Base-by-base conservation (phyloP, 2,888 invertebrate genomes). In the Bedellia somnulentella region DNA sequence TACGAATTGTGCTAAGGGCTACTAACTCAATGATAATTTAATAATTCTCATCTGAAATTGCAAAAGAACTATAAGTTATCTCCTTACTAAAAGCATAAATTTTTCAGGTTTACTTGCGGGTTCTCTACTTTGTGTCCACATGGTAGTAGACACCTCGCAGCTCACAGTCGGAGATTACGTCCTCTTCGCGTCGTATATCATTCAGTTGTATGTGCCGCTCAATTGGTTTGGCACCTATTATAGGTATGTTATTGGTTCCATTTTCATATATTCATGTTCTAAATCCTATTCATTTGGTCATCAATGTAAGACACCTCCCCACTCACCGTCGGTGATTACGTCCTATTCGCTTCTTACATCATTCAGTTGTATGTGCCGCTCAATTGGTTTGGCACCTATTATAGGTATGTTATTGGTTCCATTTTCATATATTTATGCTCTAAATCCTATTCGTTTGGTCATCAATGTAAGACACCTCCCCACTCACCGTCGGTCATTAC, bases 161-260 rank as follows among this genome's bases (percentile, higher is more conserved):
- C 71, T 96, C 15, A 91, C 91, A 0, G 89, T 96, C 9, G 98
- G 99, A 15, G 96, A 97, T 56, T 99, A 96, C 57, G 94, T 96
- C 1, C 80, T 99, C 11, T 98, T 97, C 66, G 89, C 94, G 1
- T 89, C 93, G 2, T 99, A 98, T 51, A 86, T 98, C 12, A 84
- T 94, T 39, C 98, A 94, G 52, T 73, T 99, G 14, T 98, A 97
- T 53, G 89, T 91, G 35, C 98, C 98, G 0, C 73, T 99, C 29
- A 98, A 98, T 73, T 98, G 92, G 88, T 94, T 99, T 55, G 98
- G 98, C 15, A 97, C 96, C 2, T 97, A 95, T 52, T 99, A 99
- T 56, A 88, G 93, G 93, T 92, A 57, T 55, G 43, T 33, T 15
- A 11, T 27, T 23, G 17, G 28, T 5, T 8, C 10, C n/a, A n/a